Base-by-base conservation (phyloP, 2,888 invertebrate species). In the Caradrina clavipalpis region DNA sequence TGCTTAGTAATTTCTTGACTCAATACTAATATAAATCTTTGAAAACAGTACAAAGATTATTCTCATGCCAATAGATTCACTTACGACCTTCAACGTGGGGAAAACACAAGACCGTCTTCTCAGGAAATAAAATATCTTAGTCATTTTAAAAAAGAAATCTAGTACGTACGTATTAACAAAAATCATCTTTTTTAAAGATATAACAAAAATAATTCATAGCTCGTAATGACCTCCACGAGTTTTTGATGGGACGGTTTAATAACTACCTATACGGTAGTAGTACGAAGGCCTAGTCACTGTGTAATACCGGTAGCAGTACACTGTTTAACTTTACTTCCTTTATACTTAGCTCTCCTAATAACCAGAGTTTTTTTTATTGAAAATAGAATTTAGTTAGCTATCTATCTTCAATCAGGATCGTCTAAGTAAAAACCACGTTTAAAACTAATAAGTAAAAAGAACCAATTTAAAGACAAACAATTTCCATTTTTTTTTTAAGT, bases 171-270 rank as follows among this genome's bases (percentile, higher is more conserved):
- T 26, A 31, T 2, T 59, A 11, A 21, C 2, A 60, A 60, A 69
- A 56, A n/a, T 22, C 39, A 21, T 51, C 35, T 31, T 15, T 42
- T 39, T 31, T 51, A 53, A 54, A 49, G n/a, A 42, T 19, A 42
- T 31, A 47, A 60, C 39, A 22, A 49, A 68, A 51, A 51, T 57
- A 70, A 73, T 73, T 7, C 51, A 53, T 70, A 56, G 77, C 39
- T 61, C 51, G 47, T 17, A 22, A 53, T 77, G 77, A 60, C 73
- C 73, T 73, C 56, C 47, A 77, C 47, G 26, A 49, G 8, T 47
- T 26, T 51, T 76, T 55, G 26, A 76, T 73, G 59, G 73, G 50
- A 60, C 31, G 47, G 15, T 47, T 42, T 69, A 50, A 19, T 51
- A 56, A 76, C 54, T 76, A 55, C 77, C 55, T 26, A 26, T 26